Evolutionary conservation across 2,113 vertebrate genomes (phyloP).

Genomic region (Taxidea taxus): DNA sequence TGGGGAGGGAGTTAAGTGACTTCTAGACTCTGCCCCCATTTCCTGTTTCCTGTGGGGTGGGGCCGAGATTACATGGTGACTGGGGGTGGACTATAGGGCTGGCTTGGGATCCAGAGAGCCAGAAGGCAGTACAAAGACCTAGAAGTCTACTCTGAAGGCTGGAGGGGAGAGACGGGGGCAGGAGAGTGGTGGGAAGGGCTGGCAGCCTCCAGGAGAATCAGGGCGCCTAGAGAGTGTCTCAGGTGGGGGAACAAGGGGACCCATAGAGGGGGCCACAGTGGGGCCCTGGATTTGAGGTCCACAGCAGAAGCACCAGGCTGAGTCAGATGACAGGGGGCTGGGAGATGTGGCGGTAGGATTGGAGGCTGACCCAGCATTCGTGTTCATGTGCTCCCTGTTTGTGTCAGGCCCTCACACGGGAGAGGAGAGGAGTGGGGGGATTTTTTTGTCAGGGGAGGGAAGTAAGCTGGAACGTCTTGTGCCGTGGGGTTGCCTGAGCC

Average conservation of each 20-base stretch:
- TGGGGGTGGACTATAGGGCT: neutral
- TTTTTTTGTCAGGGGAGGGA: neutral
- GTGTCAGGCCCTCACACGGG: neutral
- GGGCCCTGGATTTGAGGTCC: neutral
- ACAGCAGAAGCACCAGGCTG: neutral
- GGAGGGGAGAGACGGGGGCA: neutral
- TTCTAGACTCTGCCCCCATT: slow-evolving; percentile 23
- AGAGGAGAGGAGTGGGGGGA: neutral
- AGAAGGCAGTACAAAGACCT: neutral
- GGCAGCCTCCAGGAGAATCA: neutral
- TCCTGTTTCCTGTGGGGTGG: slow-evolving; percentile 61
- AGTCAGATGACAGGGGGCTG: neutral
- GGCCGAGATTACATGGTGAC: neutral
- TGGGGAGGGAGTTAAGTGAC: neutral
- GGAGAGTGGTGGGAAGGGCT: neutral
- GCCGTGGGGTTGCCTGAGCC: neutral
- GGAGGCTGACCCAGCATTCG: neutral
- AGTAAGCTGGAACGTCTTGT: neutral
- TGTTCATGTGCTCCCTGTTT: neutral
- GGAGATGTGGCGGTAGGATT: no score
- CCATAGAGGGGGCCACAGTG: neutral
- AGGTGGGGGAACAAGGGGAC: neutral
- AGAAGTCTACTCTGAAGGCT: neutral
- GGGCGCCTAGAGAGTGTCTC: neutral
- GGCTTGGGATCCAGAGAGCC: neutral